Evolutionary conservation across 2,888 invertebrate species (phyloP).

Genomic region (Epirrita christyi): DNA sequence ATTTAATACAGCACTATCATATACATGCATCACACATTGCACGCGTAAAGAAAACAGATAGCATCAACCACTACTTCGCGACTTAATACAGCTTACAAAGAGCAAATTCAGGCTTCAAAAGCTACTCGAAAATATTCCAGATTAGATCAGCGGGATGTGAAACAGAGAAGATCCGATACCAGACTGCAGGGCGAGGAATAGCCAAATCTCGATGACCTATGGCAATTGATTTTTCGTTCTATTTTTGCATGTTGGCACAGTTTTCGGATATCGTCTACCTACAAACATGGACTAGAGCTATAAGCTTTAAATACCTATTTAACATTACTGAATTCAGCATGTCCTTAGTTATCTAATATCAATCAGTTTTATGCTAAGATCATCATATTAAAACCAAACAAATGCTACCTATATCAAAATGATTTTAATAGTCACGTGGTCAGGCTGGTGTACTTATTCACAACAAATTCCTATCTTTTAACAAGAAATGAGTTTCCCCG

Average conservation of each 20-base stretch:
- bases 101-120: slow-evolving; percentile 6
- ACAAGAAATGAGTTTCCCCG: slow-evolving; percentile 10
- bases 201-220: slow-evolving; percentile 54
- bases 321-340: neutral
- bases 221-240: slow-evolving; percentile 78
- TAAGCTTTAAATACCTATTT: slow-evolving; percentile 3
- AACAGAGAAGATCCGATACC: slow-evolving; percentile 57
- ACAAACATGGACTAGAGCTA: slow-evolving; percentile 17
- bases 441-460: slow-evolving; percentile 12
- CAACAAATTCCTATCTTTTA: slow-evolving; percentile 27
- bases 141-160: slow-evolving; percentile 53
- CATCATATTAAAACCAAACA: neutral
- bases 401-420: neutral
- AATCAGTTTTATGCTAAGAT: neutral
- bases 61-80: slow-evolving; percentile 34
- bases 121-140: slow-evolving; percentile 16
- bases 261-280: slow-evolving; percentile 39
- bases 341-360: neutral
- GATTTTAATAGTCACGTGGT: slow-evolving; percentile 29
- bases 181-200: slow-evolving; percentile 65
- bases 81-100: slow-evolving; percentile 22
- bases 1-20: slow-evolving; percentile 41
- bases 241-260: slow-evolving; percentile 77
- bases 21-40: slow-evolving; percentile 56
- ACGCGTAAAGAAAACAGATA: slow-evolving; percentile 49